Evolutionary conservation across 1,140 invertebrate species (phyloP).

Genomic region (Euwallacea similis): DNA sequence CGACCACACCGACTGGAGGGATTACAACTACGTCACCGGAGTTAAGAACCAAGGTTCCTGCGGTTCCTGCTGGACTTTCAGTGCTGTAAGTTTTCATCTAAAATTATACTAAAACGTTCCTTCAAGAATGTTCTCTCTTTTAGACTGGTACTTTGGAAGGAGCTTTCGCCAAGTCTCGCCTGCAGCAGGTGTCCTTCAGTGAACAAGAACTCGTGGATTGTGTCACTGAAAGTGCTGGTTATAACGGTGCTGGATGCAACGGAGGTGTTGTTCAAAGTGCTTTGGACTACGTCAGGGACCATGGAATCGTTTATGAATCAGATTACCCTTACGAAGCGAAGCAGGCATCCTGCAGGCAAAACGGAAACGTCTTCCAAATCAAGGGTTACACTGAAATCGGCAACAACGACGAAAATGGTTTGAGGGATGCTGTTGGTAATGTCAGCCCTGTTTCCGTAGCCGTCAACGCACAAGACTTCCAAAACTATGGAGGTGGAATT

Average conservation of each 20-base stretch:
- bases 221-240: constrained; percentile 71
- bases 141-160: constrained; percentile 93
- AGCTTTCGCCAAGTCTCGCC: constrained; percentile 84
- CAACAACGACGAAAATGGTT: constrained; percentile 64
- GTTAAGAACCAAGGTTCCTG: constrained; percentile 50
- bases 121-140: constrained; percentile 31
- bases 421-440: constrained; percentile 68
- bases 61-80: constrained; percentile 60
- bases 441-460: constrained; percentile 67
- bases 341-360: constrained; percentile 39
- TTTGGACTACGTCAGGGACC: constrained; percentile 66
- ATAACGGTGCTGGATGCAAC: constrained; percentile 68
- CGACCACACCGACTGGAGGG: constrained; percentile 43
- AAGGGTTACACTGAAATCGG: constrained; percentile 61
- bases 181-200: constrained; percentile 83
- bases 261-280: constrained; percentile 66
- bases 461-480: constrained; percentile 79
- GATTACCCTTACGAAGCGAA: constrained; percentile 62
- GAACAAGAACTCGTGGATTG: constrained; percentile 98
- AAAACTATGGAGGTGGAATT: constrained; percentile 69
- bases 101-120: not conserved
- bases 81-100: constrained; percentile 50
- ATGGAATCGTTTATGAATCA: constrained; percentile 69
- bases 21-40: constrained; percentile 43
- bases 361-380: not conserved